These are phyloP conservation scores for Plectus sambesii DNA, from an alignment of 1,140 invertebrate genomes.

Conservation along the genomic window DNA sequence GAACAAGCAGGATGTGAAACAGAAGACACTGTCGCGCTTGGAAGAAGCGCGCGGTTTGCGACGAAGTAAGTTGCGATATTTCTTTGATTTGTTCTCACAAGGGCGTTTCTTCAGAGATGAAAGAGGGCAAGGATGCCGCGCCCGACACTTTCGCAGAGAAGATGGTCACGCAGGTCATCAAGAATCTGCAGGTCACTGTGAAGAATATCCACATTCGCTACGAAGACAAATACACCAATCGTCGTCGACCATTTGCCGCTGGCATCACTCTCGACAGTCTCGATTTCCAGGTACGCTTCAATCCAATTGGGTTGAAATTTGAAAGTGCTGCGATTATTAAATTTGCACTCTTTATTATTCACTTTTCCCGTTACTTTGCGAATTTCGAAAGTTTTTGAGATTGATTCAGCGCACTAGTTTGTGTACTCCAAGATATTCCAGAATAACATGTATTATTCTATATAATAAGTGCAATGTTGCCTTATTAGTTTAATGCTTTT, in stretches of 20 bases:
- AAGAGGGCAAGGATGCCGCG: conserved; percentile 34
- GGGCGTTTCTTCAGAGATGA: conserved; percentile 49
- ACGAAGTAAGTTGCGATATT: conserved; percentile 63
- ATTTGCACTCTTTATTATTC: too few relatives aligned
- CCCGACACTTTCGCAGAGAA: conserved; percentile 90
- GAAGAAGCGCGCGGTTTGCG: conserved; percentile 66
- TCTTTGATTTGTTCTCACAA: conserved; percentile 48
- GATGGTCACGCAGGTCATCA: conserved; percentile 81
- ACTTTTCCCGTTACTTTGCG: too few relatives aligned
- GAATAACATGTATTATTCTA: too few relatives aligned
- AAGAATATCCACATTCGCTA: conserved; percentile 86
- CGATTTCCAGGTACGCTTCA: conserved; percentile 47
- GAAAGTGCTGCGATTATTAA: too few relatives aligned
- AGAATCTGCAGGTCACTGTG: conserved; percentile 90
- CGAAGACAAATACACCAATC: conserved; percentile 72
- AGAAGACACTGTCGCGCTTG: conserved; percentile 58
- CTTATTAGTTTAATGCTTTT: too few relatives aligned
- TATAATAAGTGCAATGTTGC: too few relatives aligned
- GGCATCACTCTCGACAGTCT: conserved; percentile 63
- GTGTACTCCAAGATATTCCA: conserved; percentile 52
- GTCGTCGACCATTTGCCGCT: conserved; percentile 69
- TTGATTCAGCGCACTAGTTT: conserved; percentile 61
- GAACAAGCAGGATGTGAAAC: conserved; percentile 64
- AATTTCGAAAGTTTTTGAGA: too few relatives aligned
- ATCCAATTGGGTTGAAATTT: conserved; percentile 4